phyloP scores from a whole-genome alignment of 2,888 invertebrate species.

The Imbricaverruca yamaguchii region DNA sequence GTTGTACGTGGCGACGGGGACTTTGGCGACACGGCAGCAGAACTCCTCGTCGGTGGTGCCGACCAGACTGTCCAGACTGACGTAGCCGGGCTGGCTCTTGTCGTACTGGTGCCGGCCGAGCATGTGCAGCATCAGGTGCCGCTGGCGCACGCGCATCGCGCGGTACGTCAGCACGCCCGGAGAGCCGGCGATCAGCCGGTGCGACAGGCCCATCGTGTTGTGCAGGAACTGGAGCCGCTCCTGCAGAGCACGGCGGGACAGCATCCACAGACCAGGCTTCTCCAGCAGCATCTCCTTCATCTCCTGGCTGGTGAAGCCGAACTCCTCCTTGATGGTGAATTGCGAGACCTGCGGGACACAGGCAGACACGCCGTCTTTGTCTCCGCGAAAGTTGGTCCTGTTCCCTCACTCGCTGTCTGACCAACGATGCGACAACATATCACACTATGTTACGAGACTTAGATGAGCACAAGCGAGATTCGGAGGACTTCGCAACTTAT shows the following conservation, averaged over 20 bases:
- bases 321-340: conserved; percentile 16
- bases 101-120: conserved; percentile 1
- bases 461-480: too few relatives aligned
- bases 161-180: conserved; percentile 1
- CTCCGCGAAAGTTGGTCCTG: too few relatives aligned
- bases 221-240: not conserved
- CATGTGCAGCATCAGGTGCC: not conserved
- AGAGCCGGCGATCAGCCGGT: not conserved
- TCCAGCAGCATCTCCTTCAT: not conserved
- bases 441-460: too few relatives aligned
- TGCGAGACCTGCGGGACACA: not conserved
- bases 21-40: not conserved
- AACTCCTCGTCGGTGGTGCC: conserved; percentile 8
- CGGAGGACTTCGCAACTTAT: too few relatives aligned
- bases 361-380: too few relatives aligned
- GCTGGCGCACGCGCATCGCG: conserved; percentile 7
- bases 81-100: not conserved
- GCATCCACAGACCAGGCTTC: not conserved
- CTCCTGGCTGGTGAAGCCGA: not conserved
- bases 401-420: too few relatives aligned
- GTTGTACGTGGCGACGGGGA: not conserved
- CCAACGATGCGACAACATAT: too few relatives aligned
- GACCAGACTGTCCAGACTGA: conserved; percentile 8
- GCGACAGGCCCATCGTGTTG: not conserved
- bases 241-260: not conserved